phyloP scores from a whole-genome alignment of 92 coral and sea anemone species.

The Parazoanthus swiftii region DNA sequence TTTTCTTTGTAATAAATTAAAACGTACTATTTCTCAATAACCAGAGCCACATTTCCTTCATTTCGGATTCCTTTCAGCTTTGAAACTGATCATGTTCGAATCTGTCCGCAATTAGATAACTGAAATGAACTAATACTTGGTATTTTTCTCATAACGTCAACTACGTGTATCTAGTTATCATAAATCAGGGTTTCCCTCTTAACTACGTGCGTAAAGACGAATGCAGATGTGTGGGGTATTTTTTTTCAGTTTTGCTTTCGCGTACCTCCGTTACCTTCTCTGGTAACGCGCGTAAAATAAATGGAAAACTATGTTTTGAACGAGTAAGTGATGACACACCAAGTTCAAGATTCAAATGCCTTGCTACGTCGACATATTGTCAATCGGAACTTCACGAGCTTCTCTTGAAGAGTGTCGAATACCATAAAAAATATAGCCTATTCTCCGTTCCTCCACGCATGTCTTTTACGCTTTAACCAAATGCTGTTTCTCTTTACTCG shows the following conservation, averaged over 20 bases:
- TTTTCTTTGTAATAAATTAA: neutral
- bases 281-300: neutral
- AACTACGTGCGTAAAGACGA: neutral
- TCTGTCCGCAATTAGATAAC: too few species aligned
- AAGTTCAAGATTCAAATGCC: neutral
- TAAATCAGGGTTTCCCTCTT: too few species aligned
- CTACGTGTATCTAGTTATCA: neutral
- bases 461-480: neutral
- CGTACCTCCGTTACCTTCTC: neutral
- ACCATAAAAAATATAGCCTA: neutral
- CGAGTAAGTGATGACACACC: neutral
- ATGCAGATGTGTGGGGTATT: neutral
- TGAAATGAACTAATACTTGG: too few species aligned
- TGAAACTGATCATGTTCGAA: too few species aligned
- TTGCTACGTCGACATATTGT: neutral
- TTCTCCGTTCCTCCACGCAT: neutral
- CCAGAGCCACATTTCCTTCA: too few species aligned
- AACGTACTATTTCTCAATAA: too few species aligned
- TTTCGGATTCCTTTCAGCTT: too few species aligned
- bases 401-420: neutral
- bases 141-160: neutral
- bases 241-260: too few species aligned
- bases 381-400: neutral
- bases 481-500: constrained; percentile 15
- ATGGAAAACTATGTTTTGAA: constrained; percentile 1